A percentile compares a stretch with the other conserved stretches of the same genome.
Conservation (phyloP, 64 coral and sea anemone genomes). For the Hydrozoanthus tunicans region DNA sequence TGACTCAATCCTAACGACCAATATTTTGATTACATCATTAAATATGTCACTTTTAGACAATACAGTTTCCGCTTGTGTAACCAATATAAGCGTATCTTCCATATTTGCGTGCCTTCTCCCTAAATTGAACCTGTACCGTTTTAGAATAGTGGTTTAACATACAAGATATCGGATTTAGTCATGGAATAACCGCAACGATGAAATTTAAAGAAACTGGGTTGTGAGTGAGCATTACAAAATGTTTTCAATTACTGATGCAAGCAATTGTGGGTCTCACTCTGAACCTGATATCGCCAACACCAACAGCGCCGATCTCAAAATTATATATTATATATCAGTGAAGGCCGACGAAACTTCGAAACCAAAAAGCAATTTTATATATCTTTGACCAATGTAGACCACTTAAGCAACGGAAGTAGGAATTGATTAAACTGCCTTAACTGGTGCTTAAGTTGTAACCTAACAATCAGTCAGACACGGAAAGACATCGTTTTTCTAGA, state of each 20-base stretch:
- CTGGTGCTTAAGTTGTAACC: no score
- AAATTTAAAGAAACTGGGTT: background rate
- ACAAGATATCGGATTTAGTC: background rate
- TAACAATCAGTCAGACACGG: no score
- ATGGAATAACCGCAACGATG: background rate
- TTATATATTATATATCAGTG: no score
- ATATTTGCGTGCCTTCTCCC: conserved; percentile 3
- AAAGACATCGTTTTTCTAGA: no score
- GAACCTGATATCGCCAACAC: no score
- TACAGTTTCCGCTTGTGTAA: background rate
- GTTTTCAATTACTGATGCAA: background rate
- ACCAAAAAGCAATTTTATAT: no score
- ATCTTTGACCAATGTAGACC: no score
- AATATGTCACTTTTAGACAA: background rate
- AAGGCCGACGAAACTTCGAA: no score
- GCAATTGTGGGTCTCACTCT: background rate
- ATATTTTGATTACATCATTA: background rate
- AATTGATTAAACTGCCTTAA: no score
- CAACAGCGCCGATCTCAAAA: no score
- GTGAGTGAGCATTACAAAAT: background rate
- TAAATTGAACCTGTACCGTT: no score
- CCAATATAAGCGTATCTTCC: background rate
- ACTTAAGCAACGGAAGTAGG: no score
- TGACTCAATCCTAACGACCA: conserved; percentile 17
- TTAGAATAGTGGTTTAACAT: background rate